These are phyloP conservation scores for Drosophila mayri DNA, from an alignment of 1,140 invertebrate genomes.

Conservation along the genomic window DNA sequence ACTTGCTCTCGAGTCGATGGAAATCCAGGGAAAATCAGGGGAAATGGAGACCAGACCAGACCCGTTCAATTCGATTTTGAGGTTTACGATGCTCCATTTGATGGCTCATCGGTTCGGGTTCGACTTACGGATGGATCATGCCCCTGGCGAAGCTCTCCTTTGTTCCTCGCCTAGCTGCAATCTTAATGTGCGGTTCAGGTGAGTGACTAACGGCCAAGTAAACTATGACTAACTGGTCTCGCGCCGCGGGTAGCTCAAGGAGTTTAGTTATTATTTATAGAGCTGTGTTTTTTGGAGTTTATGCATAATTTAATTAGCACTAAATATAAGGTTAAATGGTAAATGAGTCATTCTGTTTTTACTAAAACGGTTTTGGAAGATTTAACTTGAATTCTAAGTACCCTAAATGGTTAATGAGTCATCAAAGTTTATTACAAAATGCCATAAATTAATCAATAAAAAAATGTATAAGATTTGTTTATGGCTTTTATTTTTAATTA, in stretches of 20 bases:
- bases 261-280: conserved; percentile 17
- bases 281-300: background rate
- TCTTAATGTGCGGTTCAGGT: conserved; percentile 36
- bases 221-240: conserved; percentile 47
- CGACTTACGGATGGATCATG: conserved; percentile 32
- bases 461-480: background rate
- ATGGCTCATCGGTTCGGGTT: conserved; percentile 36
- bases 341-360: background rate
- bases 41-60: background rate
- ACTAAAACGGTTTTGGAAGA: background rate
- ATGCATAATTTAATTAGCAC: background rate
- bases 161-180: conserved; percentile 25
- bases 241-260: conserved; percentile 22
- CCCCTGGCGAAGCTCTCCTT: conserved; percentile 19
- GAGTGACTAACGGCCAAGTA: conserved; percentile 47
- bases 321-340: background rate
- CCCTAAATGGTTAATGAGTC: conserved; percentile 2
- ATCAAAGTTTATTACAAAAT: background rate
- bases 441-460: background rate
- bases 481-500: conserved; percentile 5
- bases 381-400: background rate
- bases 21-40: conserved; percentile 11
- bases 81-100: conserved; percentile 44
- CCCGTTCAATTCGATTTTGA: conserved; percentile 18
- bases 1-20: conserved; percentile 8